These are phyloP conservation scores for Apogon hyalosoma DNA, from an alignment of 2,797 vertebrate genomes.

Conservation along the genomic window DNA sequence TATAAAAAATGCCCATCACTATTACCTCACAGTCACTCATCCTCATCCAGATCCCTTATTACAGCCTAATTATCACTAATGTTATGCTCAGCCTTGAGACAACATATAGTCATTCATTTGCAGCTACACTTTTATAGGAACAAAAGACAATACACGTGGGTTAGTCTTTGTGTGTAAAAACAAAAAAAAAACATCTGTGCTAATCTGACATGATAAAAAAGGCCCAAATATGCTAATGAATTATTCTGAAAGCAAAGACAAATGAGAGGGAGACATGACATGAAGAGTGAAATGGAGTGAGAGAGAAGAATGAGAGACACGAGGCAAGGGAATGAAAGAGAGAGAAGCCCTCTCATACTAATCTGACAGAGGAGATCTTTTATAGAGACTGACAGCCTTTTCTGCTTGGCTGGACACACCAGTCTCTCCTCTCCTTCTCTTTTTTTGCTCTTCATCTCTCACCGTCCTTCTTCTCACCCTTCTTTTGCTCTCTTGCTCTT, in stretches of 20 bases:
- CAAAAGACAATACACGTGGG: slow-evolving; percentile 23
- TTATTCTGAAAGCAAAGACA: slow-evolving; percentile 48
- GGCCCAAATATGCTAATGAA: slow-evolving; percentile 39
- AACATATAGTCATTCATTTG: slow-evolving; percentile 42
- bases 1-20: slow-evolving; percentile 34
- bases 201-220: slow-evolving; percentile 43
- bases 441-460: slow-evolving; percentile 70
- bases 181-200: slow-evolving; percentile 30
- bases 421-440: slow-evolving; percentile 67
- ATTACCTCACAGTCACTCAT: slow-evolving; percentile 30
- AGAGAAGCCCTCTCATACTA: slow-evolving; percentile 75
- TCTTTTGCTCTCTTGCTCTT: slow-evolving; percentile 51
- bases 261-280: slow-evolving; percentile 46
- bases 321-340: slow-evolving; percentile 23
- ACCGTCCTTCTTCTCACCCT: slow-evolving; percentile 54
- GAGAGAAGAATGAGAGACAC: slow-evolving; percentile 61
- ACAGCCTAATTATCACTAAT: slow-evolving; percentile 62
- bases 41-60: slow-evolving; percentile 45
- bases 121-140: slow-evolving; percentile 39
- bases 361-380: slow-evolving; percentile 82
- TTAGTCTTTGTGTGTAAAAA: slow-evolving; percentile 9
- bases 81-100: slow-evolving; percentile 46
- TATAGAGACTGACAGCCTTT: slow-evolving; percentile 81
- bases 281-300: slow-evolving; percentile 65
- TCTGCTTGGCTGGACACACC: slow-evolving; percentile 80